Evolutionary conservation across 2,797 vertebrate genomes (phyloP).

Genomic region (Epinephelus awoara): DNA sequence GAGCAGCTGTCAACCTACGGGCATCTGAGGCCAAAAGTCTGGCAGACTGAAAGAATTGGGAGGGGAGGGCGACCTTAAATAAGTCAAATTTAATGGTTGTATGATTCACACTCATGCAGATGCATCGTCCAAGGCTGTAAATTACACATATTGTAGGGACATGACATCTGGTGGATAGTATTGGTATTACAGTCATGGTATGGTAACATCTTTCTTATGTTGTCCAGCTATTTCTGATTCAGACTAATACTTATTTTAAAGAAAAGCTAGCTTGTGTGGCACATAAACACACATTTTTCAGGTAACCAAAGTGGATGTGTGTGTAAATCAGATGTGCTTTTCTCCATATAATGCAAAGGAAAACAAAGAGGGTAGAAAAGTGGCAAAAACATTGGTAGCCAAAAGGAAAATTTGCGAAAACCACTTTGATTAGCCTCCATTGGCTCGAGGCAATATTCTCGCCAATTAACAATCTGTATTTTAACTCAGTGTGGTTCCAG

Average conservation of each 20-base stretch:
- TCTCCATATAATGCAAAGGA: no score
- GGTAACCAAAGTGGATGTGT: neutral
- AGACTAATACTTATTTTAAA: neutral
- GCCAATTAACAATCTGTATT: neutral
- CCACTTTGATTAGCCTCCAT: neutral
- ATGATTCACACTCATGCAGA: neutral
- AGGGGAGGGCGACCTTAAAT: neutral
- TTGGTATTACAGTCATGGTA: conserved; percentile 3
- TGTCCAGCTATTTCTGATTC: neutral
- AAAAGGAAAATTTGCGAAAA: neutral
- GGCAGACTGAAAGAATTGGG: neutral
- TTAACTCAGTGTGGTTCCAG: neutral
- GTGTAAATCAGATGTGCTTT: neutral
- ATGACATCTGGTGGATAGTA: conserved; percentile 56
- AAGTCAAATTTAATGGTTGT: neutral
- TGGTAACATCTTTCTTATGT: neutral
- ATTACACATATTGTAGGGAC: neutral
- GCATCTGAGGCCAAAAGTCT: neutral
- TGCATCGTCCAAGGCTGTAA: neutral
- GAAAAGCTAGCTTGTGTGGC: neutral
- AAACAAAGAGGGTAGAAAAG: neutral
- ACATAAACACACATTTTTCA: neutral
- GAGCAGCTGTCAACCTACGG: neutral
- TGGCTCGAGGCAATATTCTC: neutral
- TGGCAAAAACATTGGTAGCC: no score